phyloP scores from a whole-genome alignment of 2,888 invertebrate genomes.

The Frankliniella intonsa region DNA sequence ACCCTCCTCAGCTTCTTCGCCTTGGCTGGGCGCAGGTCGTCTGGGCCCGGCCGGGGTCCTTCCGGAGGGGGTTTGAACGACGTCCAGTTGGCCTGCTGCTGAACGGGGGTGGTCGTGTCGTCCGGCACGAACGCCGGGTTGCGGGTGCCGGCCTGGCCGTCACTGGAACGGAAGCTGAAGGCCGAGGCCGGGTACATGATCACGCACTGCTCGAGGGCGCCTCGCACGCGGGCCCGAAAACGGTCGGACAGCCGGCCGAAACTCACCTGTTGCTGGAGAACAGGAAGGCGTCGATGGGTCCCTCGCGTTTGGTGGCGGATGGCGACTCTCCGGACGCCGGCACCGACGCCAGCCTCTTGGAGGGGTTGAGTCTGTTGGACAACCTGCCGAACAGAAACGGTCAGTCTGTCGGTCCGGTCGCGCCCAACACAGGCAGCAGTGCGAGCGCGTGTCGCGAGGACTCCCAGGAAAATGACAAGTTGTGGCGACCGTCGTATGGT shows the following conservation, averaged over 20 bases:
- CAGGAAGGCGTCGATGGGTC: slow-evolving; percentile 15
- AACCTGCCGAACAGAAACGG: background rate
- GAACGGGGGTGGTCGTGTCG: background rate
- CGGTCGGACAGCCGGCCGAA: too few species aligned
- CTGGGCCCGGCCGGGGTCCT: background rate
- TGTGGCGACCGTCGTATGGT: too few species aligned
- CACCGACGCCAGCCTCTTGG: background rate
- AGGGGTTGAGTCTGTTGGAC: background rate
- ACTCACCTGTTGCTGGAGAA: background rate
- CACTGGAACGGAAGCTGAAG: background rate
- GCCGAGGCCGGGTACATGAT: background rate
- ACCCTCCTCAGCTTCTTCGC: too few species aligned
- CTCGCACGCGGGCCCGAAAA: too few species aligned
- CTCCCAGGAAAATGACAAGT: too few species aligned
- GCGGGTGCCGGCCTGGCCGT: background rate
- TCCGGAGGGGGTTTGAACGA: background rate
- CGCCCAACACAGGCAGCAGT: background rate
- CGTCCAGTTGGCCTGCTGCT: background rate
- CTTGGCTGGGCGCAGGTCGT: background rate
- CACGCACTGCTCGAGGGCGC: background rate
- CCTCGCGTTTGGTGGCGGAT: background rate
- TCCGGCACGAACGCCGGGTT: slow-evolving; percentile 5
- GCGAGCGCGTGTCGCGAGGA: too few species aligned
- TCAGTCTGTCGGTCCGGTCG: background rate
- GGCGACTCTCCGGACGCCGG: background rate